Evolutionary conservation across 2,888 invertebrate genomes (phyloP), one percentile per base, ranked within the genome.

Genomic region (Steinernema carpocapsae): DNA sequence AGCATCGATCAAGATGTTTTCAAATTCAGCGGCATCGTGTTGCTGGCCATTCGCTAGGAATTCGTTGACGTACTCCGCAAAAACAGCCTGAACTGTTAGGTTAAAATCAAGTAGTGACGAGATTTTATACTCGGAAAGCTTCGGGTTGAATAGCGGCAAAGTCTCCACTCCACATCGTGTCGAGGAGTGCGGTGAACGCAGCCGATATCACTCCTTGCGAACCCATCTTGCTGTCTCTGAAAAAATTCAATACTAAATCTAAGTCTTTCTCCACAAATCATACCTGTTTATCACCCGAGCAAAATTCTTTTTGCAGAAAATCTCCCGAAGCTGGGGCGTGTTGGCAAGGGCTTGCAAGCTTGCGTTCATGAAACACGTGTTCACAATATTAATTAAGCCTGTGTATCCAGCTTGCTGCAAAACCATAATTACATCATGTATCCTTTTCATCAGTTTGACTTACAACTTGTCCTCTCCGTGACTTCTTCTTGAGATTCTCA

Each of bases 281-380:
- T 29, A 81, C 75, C 76, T 43, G 72, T 84, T 84, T 43, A 84
- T 73, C 59, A 76, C 71, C 3, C 74, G 71, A 0, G 76, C 19
- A 56, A 84, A 85, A 3, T 75, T 71, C 19, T 79, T 77, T 24
- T 42, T 74, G 0, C 82, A 79, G 75, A 85, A 85, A n/a, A 82
- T 56, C 6, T 79, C 75, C 10, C 73, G 24, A 10, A 86, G 76
- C 0, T 59, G 52, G 0, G 83, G 83, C 4, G 86, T 86, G 71
- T 86, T 82, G 71, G 87, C 82, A 1, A 86, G 78, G 7, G 85
- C 85, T 80, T 86, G 81, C 10, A 99, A 89, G 0, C 97, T 97
- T 0, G 97, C 93, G 89, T 97, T 97, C 95, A 99, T 95, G 88
- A 97, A 99, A 89, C 97, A 99, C 0, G 97, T 97, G 89, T 97